These are phyloP conservation scores for Taurulus bubalis DNA, from an alignment of 2,113 vertebrate species.

Conservation along the genomic window DNA sequence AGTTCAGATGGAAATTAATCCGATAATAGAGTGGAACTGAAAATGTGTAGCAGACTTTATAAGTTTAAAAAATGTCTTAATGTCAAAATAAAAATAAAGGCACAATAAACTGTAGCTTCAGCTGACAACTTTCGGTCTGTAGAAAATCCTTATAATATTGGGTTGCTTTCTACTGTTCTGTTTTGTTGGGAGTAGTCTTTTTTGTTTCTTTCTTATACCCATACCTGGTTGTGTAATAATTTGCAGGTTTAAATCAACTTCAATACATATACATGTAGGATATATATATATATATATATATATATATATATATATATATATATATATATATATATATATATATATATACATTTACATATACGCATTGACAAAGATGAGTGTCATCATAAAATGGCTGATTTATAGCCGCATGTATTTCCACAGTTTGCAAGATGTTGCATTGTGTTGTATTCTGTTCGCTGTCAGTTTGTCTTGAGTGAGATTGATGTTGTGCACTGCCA, in stretches of 20 bases:
- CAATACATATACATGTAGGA: neutral
- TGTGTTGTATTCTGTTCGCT: conserved; percentile 44
- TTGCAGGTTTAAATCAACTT: neutral
- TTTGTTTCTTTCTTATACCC: neutral
- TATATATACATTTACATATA: neutral
- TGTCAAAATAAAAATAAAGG: neutral
- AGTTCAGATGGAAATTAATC: neutral
- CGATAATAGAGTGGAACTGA: neutral
- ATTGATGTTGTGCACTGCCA: conserved; percentile 69
- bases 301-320: too few relatives aligned
- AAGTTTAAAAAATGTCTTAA: neutral
- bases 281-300: too few relatives aligned
- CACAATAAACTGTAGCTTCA: neutral
- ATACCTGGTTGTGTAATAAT: neutral
- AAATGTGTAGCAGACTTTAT: neutral
- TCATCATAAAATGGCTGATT: conserved; percentile 15
- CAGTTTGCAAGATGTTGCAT: conserved; percentile 51
- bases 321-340: too few relatives aligned
- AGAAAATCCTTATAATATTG: neutral
- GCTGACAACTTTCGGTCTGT: neutral
- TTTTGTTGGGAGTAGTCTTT: neutral
- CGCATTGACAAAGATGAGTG: neutral
- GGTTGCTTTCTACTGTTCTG: neutral
- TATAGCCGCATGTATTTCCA: conserved; percentile 37
- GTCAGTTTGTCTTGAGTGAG: conserved; percentile 68